Evolutionary conservation across 2,797 vertebrate genomes (phyloP).

Genomic region (Sebastes taczanowskii): DNA sequence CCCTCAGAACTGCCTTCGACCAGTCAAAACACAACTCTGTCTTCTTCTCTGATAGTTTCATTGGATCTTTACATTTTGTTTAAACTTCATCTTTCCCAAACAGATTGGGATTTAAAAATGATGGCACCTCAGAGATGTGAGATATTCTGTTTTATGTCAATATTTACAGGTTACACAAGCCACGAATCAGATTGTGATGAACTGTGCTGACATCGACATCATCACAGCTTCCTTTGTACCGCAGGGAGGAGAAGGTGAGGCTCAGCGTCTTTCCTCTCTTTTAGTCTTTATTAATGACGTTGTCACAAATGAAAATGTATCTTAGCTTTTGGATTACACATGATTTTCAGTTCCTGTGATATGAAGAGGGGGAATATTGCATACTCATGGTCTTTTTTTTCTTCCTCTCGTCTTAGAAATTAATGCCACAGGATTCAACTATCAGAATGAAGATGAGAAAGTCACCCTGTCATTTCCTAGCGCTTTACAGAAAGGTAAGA

Average conservation of each 20-base stretch:
- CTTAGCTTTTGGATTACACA: not conserved
- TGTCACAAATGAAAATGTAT: not conserved
- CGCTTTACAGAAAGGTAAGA: slow-evolving; percentile 91
- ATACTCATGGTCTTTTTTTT: not conserved
- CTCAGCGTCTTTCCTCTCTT: not conserved
- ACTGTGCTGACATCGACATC: slow-evolving; percentile 99
- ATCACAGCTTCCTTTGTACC: slow-evolving; percentile 95
- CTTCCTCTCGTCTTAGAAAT: slow-evolving; percentile 85
- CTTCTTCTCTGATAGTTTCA: not conserved
- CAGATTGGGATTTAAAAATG: not conserved
- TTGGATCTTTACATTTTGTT: not conserved
- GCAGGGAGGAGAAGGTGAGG: slow-evolving; percentile 93
- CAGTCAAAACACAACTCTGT: not conserved
- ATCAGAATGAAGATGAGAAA: slow-evolving; percentile 99
- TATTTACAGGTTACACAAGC: slow-evolving; percentile 92
- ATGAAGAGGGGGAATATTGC: not conserved
- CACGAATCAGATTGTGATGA: slow-evolving; percentile 99
- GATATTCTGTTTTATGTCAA: slow-evolving; percentile 35
- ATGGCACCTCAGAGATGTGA: not conserved
- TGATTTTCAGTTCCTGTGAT: not conserved
- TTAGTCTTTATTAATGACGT: not conserved
- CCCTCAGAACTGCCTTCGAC: not conserved
- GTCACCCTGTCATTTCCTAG: slow-evolving; percentile 97
- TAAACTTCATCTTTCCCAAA: not conserved
- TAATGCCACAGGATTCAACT: slow-evolving; percentile 98